Base-by-base conservation (phyloP, 2,113 vertebrate genomes). In the Solea senegalensis region DNA sequence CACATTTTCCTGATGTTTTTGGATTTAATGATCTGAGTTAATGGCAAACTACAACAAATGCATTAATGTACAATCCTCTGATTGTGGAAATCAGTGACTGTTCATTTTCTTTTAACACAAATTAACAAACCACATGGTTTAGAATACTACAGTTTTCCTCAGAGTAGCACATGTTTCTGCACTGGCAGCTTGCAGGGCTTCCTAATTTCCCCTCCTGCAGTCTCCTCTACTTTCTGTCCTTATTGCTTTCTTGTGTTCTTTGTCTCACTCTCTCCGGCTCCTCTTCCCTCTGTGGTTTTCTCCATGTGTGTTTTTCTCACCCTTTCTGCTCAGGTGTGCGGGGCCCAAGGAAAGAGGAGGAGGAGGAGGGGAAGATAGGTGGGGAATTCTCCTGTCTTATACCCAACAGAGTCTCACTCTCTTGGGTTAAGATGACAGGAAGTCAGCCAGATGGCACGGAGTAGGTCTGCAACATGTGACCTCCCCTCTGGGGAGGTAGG, bases 361-460 rank as follows among this genome's bases (percentile, higher is more conserved):
- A 28, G 58, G 43, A 27, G 45, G 28, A 46, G 54, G 41, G 45
- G 9, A 10, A 39, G 34, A 15, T 49, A 44, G 16, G 57, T 12
- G 65, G 67, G 64, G 55, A 12, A 62, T 80, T 78, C 72, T 86
- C 65, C 58, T 63, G 73, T 68, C 60, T 13, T 63, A 65, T 77
- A 72, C 82, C 90, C 84, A 61, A 77, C 88, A 87, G 90, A 88
- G 84, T 72, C 8, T 2, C 77, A 44, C 76, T 72, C 83, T 84
- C 90, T 79, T 77, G 87, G 88, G 86, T 84, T 76, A 86, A 66
- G 87, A 89, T 90, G 89, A 91, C 90, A 91, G 91, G 88, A 93
- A 92, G 89, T 85, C 81, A 84, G 90, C 92, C 93, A 94, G 92
- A 92, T 94, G 92, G 92, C 86, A 88, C 84, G 12, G 84, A 91